Percentiles rank a stretch among this genome's conserved stretches.
Evolutionary conservation across 2,113 vertebrate species (phyloP).

Genomic region (Plotosus lineatus): DNA sequence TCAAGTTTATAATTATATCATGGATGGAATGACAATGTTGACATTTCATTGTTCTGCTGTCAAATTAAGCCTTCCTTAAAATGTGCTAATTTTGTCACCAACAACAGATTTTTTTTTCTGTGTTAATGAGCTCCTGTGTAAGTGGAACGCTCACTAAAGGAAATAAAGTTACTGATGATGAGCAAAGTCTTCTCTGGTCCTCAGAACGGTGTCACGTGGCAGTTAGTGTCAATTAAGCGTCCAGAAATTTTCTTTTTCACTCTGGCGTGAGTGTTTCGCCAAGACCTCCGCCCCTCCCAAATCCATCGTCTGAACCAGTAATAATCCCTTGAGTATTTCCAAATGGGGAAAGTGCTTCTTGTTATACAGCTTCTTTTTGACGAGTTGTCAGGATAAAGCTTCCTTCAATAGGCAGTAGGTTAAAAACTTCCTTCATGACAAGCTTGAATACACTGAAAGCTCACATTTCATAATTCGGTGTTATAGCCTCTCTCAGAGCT

Average conservation of each 20-base stretch:
- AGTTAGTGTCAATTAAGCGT: neutral
- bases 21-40: neutral
- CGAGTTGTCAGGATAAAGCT: slow-evolving; percentile 25
- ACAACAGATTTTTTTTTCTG: neutral
- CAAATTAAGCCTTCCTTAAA: neutral
- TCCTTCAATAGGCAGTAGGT: slow-evolving; percentile 26
- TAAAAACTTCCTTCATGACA: slow-evolving; percentile 27
- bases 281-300: slow-evolving; percentile 33
- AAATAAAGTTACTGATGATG: neutral
- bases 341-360: slow-evolving; percentile 18
- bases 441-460: slow-evolving; percentile 3
- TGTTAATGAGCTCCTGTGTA: neutral
- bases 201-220: neutral
- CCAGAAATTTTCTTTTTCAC: neutral
- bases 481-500: neutral
- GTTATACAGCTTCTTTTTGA: slow-evolving; percentile 18
- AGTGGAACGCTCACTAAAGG: neutral
- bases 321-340: slow-evolving; percentile 36
- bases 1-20: slow-evolving; percentile 15
- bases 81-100: neutral
- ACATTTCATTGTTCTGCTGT: neutral
- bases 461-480: neutral
- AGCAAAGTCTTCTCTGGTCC: neutral
- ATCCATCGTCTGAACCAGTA: slow-evolving; percentile 27
- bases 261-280: slow-evolving; percentile 12